phyloP scores from a whole-genome alignment of 2,888 invertebrate species.

The Parnassius glacialis region DNA sequence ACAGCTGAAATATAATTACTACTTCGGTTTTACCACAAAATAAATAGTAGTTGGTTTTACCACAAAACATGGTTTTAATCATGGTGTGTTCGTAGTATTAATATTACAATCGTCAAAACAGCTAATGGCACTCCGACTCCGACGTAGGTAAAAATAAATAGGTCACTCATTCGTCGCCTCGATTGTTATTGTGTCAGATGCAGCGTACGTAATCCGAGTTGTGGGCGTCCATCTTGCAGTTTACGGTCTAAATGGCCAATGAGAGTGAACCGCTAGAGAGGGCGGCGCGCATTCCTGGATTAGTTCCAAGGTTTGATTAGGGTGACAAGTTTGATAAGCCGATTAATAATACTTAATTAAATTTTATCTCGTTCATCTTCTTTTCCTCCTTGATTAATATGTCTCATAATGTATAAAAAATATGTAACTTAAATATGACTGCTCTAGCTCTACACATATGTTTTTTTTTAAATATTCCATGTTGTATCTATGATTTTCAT shows the following conservation, averaged over 20 bases:
- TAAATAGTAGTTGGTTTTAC: too few species aligned
- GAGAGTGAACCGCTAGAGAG: constrained; percentile 36
- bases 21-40: too few species aligned
- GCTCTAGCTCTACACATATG: too few species aligned
- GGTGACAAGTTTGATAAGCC: not conserved
- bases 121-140: constrained; percentile 4
- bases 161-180: constrained; percentile 48
- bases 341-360: too few species aligned
- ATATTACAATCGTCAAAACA: constrained; percentile 9
- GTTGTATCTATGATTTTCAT: too few species aligned
- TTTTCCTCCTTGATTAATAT: too few species aligned
- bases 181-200: constrained; percentile 40
- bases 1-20: too few species aligned
- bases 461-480: too few species aligned
- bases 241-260: constrained; percentile 58
- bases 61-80: too few species aligned
- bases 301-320: constrained; percentile 25
- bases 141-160: constrained; percentile 38
- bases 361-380: too few species aligned
- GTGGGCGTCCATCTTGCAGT: constrained; percentile 67
- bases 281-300: constrained; percentile 55
- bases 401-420: too few species aligned
- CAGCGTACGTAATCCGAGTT: constrained; percentile 58
- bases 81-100: not conserved
- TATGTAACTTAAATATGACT: too few species aligned